phyloP scores from a whole-genome alignment of 37 sponge, comb jelly and placozoan species.

The Spongilla lacustris region DNA sequence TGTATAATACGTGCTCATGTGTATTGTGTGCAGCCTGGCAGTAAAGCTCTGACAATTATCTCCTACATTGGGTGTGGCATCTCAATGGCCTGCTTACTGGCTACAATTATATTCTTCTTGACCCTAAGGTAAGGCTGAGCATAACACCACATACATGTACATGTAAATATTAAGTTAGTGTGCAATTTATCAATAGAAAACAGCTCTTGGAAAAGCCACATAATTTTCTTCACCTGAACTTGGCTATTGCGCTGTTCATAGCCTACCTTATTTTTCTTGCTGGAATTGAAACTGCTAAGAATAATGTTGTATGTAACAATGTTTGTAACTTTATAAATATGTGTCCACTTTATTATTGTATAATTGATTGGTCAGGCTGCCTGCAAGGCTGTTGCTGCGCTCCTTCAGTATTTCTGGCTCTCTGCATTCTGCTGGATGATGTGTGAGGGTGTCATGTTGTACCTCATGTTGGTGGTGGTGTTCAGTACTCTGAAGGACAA shows the following conservation, averaged over 20 bases:
- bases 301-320: too few relatives aligned
- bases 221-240: constrained; percentile 62
- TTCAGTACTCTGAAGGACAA: constrained; percentile 34
- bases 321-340: too few relatives aligned
- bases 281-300: constrained; percentile 27
- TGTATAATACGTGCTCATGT: background rate
- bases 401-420: constrained; percentile 59
- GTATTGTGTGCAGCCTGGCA: background rate
- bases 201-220: constrained; percentile 18
- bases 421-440: constrained; percentile 72
- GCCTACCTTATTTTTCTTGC: constrained; percentile 41
- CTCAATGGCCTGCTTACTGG: constrained; percentile 47
- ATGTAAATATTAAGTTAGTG: background rate
- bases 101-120: constrained; percentile 57
- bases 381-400: constrained; percentile 37
- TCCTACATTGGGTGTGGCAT: constrained; percentile 59
- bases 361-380: background rate
- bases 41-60: constrained; percentile 20
- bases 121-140: constrained; percentile 31
- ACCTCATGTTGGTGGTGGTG: constrained; percentile 66
- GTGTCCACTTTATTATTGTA: too few relatives aligned
- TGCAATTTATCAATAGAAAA: constrained; percentile 15
- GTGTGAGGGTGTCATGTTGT: constrained; percentile 72
- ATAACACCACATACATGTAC: background rate
- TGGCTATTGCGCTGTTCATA: constrained; percentile 41